Evolutionary conservation across 2,888 invertebrate genomes (phyloP), one percentile per base, ranked within the genome.

Genomic region (Hirudinaria manillensis): DNA sequence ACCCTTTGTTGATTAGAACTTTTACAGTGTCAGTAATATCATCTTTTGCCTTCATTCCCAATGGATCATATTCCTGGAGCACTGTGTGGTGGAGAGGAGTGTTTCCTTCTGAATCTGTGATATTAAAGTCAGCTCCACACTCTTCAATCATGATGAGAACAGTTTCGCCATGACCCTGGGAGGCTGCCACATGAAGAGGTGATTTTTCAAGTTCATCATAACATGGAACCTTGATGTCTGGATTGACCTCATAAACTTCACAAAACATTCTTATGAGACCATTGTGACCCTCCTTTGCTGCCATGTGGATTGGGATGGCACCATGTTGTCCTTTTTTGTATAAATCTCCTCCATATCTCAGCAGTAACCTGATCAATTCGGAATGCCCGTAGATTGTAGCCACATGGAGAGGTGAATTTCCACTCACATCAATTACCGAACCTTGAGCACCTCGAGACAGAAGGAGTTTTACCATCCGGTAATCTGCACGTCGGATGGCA

Each of bases 41-140:
- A 19, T 80, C 80, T 73, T 80, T 80, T n/a, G 76, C 75, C 61
- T 79, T 79, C 80, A 80, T 80, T 27, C 80, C 79, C 24, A 78
- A 67, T 0, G 77, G 79, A 68, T 80, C 80, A 70, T 80, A 79
- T 36, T 78, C 77, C 16, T 70, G 51, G 0, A 80, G 72, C 0
- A 78, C 79, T 27, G 72, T 53, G 66, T 78, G 78, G 75, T 80
- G 79, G 10, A 80, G 76, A 0, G 79, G 76, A 7, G 76, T 78
- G 72, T 78, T 79, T n/a, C 79, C 80, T 61, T 79, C 79, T 0
- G 79, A 79, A 70, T 80, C 79, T 19, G 71, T 16, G 19, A 76
- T 51, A 55, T 78, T 79, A 24, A 78, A 75, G 53, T 80, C 79
- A 32, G 80, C 80, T 19, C 76, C 76, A 27, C 77, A 77, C 7